Base-by-base conservation (phyloP, 2,113 vertebrate genomes). In the Centropus bengalensis region DNA sequence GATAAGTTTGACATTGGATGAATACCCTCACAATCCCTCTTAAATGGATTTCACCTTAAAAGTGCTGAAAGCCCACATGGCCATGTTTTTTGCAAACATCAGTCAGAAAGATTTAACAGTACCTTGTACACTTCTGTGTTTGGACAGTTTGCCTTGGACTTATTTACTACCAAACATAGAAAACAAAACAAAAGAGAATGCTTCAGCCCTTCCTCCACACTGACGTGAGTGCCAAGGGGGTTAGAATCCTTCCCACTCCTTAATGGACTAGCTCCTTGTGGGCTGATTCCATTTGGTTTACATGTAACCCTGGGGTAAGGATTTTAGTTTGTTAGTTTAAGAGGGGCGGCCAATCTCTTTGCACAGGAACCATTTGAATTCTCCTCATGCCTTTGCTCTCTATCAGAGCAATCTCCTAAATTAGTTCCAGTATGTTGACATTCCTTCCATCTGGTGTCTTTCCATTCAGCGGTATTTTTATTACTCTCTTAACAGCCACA, bases 381-480 rank as follows among this genome's bases (percentile, higher is more conserved):
- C 93, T 97, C 96, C 79, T 95, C 93, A 87, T 96, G 92, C 93
- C 96, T 97, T 96, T 89, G 90, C 91, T 94, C 83, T 97, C 96
- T 90, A 91, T 96, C 94, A 95, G 96, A 96, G 88, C 91, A 92
- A 94, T 95, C 96, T 96, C 88, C 96, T 96, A 97, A 97, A 97
- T 97, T 94, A 97, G 94, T 96, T 97, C 95, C 97, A 95, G 97
- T 96, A 93, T 93, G 94, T 96, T 96, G 96, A 97, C 96, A 93
- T 97, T 96, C 96, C 92, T 97, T 96, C 96, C 89, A 95, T 80
- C 91, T 94, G 91, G 91, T 96, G 95, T 96, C 97, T 97, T 95
- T 97, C 95, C 93, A 94, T 91, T 89, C 67, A 86, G 88, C 60
- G 95, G 92, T 96, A 95, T 96, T 97, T 96, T 98, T 96, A 97